Evolutionary conservation across 2,797 vertebrate species (phyloP), one percentile per base, ranked within the genome.

Genomic region (Falco concolor): DNA sequence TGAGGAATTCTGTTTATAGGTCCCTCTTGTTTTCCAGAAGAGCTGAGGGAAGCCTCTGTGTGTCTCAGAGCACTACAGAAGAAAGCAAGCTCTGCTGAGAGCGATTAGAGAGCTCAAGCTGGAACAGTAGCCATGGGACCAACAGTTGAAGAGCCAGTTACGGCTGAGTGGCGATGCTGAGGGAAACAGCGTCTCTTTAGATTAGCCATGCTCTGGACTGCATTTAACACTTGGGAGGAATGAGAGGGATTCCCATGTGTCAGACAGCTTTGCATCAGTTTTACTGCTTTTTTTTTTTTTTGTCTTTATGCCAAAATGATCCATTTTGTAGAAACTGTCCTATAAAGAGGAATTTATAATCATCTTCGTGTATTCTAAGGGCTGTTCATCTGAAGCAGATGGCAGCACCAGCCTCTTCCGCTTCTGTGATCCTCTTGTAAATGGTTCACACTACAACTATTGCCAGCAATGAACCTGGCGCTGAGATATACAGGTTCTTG

Each of bases 241-340:
- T 34, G 83, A 79, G 90, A 89, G 89, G 69, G 81, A 85, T 90
- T 90, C 87, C 86, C 81, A 19, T 47, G 82, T 67, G 92, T 91
- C 95, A 94, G 93, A 94, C 88, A 85, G 90, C 92, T 95, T 95
- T 91, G 83, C 76, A 54, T 91, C 76, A 19, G 10, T 94, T 91
- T 88, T 93, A 89, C 56, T 40, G 86, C 78, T 65, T 80, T 38
- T 57, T 80, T 80, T 50, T 84, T 42, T 76, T 77, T 68, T 83
- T 42, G 76, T 93, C 90, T 94, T 93, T 93, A 83, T 92, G 86
- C 94, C 92, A 92, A 95, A 94, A 87, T 24, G 72, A 94, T 94
- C 89, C 81, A 30, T 93, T 95, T 94, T 92, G 72, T 92, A 91
- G 84, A 86, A 90, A 79, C 74, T 86, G 49, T 84, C 84, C 94